Base-by-base conservation (phyloP, 37 sponge, comb jelly and placozoan species). In the Spongilla lacustris region DNA sequence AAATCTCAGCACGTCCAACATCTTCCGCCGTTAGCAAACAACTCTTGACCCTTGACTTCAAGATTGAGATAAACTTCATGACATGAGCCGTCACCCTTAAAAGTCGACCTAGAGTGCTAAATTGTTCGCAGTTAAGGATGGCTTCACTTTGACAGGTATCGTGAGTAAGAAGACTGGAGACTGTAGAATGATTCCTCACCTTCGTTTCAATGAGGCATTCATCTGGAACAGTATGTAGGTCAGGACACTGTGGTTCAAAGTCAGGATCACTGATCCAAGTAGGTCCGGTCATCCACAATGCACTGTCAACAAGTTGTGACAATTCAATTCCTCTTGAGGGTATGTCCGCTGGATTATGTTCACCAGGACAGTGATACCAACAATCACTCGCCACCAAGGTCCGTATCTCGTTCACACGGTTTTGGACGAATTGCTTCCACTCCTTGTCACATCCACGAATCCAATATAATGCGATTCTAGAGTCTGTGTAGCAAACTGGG, bases 381-480 rank as follows among this genome's bases (percentile, higher is more conserved):
- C 23, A 32, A 24, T 28, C 38, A 35, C 8, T 36, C 10, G 79
- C 74, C 24, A 84, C 75, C 17, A 73, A 58, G 26, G 11, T 73
- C 22, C 76, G 23, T 41, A 74, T 84, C 58, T 84, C 68, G 25
- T 37, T 31, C 6, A 78, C 73, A 21, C 86, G 46, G 41, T 86
- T 86, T 73, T 79, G 70, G 35, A 78, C 86, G 35, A 86, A 79
- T 19, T 77, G 86, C 30, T 38, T 71, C 86, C 86, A 86, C 41
- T 77, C 77, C 68, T 84, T 82, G 27, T 82, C 72, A 13, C 41
- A 70, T 10, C 34, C 50, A 22, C n/a, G 33, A 32, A 84, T 84
- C 84, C 84, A 84, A 58, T 74, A 74, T 46, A 84, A 49, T 29
- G 68, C 84, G 13, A 66, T 58, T 19, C 29, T 69, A 10, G 83